Conservation (phyloP, 2,113 vertebrate species). For the Cebus imitator region DNA sequence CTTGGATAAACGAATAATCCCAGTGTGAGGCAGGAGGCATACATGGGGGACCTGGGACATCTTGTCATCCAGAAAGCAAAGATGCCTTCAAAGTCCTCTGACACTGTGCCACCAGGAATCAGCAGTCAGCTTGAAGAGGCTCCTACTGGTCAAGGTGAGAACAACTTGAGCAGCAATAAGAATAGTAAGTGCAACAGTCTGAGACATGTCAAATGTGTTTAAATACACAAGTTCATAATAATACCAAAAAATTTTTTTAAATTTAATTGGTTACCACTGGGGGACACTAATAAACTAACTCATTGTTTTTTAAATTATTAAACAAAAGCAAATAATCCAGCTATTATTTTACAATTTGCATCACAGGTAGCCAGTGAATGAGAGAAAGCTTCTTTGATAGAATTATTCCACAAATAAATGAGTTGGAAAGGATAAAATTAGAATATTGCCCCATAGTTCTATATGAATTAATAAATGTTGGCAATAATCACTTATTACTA, state of each 20-base stretch:
- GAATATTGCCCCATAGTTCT: neutral
- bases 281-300: neutral
- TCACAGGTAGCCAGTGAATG: neutral
- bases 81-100: neutral
- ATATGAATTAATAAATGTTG: neutral
- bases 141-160: neutral
- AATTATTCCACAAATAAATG: neutral
- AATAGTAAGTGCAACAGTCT: neutral
- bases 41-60: neutral
- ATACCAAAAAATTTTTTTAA: neutral
- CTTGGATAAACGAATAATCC: neutral
- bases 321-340: constrained; percentile 6
- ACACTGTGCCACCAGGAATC: neutral
- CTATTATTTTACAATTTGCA: constrained; percentile 8
- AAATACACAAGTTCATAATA: neutral
- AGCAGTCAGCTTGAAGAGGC: neutral
- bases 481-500: neutral
- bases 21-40: neutral
- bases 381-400: neutral
- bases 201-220: neutral
- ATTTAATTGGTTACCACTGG: neutral
- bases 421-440: neutral
- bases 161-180: neutral
- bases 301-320: neutral
- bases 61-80: neutral